A percentile compares a stretch with the other conserved stretches of the same genome.
These are phyloP conservation scores for Cosmopolites sordidus DNA, from an alignment of 2,888 invertebrate species.

Conservation along the genomic window DNA sequence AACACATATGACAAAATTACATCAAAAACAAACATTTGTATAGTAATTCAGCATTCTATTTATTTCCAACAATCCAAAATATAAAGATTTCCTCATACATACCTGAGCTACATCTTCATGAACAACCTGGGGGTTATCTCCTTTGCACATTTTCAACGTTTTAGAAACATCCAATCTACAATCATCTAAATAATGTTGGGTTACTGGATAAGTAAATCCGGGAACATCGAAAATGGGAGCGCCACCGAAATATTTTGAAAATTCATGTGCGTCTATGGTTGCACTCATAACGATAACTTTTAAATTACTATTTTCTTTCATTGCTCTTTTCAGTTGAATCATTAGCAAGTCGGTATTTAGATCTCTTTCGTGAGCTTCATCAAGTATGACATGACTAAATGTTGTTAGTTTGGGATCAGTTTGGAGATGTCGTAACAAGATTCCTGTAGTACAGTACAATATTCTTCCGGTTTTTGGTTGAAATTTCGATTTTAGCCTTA, in stretches of 20 bases:
- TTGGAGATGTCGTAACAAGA: constrained; percentile 47
- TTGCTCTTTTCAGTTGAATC: constrained; percentile 51
- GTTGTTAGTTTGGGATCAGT: constrained; percentile 50
- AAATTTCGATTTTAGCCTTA: constrained; percentile 54
- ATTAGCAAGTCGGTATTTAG: constrained; percentile 65
- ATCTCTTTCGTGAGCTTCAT: constrained; percentile 71
- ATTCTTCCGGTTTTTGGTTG: constrained; percentile 57
- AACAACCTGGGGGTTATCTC: constrained; percentile 49
- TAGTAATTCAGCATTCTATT: too few species aligned
- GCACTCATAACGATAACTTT: constrained; percentile 71
- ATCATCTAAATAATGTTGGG: constrained; percentile 55
- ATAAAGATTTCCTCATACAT: too few species aligned
- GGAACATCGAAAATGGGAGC: constrained; percentile 47
- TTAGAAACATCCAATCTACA: constrained; percentile 45
- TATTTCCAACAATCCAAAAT: too few species aligned
- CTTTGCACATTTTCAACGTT: constrained; percentile 42
- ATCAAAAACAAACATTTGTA: too few species aligned
- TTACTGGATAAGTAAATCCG: constrained; percentile 59
- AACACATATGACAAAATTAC: too few species aligned
- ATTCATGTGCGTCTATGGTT: constrained; percentile 60
- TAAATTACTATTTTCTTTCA: constrained; percentile 53
- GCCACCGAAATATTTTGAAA: constrained; percentile 47
- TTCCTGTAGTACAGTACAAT: constrained; percentile 67
- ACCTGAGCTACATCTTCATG: constrained; percentile 50
- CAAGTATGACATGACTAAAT: constrained; percentile 65